Percentiles rank a stretch among this genome's conserved stretches.
Evolutionary conservation across 1,140 invertebrate genomes (phyloP).

Genomic region (Conus ventricosus): DNA sequence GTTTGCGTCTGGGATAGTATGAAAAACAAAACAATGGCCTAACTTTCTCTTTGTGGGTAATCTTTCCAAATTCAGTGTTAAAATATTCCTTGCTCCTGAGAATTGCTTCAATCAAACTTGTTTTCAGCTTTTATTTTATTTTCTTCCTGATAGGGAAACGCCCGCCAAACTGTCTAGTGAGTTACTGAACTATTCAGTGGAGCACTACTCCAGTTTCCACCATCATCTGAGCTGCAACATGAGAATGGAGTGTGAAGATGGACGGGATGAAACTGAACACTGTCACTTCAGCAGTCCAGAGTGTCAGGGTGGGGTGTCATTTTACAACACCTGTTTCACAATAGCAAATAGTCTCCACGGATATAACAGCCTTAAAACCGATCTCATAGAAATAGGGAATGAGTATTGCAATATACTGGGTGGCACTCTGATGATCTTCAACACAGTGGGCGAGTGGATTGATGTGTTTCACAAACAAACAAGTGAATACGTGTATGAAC

Average conservation of each 20-base stretch:
- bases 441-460: too few species aligned
- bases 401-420: neutral
- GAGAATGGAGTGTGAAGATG: slow-evolving; percentile 6
- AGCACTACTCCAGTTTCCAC: neutral
- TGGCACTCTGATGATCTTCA: neutral
- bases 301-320: neutral
- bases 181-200: slow-evolving; percentile 7
- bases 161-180: neutral
- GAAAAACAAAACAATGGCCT: too few species aligned
- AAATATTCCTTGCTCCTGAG: too few species aligned
- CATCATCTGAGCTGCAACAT: slow-evolving; percentile 13
- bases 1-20: too few species aligned
- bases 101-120: too few species aligned
- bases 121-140: neutral
- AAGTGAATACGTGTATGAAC: neutral
- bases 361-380: too few species aligned
- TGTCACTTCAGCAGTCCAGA: slow-evolving; percentile 22
- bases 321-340: neutral
- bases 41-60: too few species aligned
- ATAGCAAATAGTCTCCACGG: neutral
- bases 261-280: neutral
- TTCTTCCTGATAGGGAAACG: neutral
- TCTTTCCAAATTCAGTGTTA: too few species aligned
- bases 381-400: too few species aligned
- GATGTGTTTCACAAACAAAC: neutral